Base-by-base conservation (phyloP, 2,888 invertebrate species). In the Drepana falcataria region DNA sequence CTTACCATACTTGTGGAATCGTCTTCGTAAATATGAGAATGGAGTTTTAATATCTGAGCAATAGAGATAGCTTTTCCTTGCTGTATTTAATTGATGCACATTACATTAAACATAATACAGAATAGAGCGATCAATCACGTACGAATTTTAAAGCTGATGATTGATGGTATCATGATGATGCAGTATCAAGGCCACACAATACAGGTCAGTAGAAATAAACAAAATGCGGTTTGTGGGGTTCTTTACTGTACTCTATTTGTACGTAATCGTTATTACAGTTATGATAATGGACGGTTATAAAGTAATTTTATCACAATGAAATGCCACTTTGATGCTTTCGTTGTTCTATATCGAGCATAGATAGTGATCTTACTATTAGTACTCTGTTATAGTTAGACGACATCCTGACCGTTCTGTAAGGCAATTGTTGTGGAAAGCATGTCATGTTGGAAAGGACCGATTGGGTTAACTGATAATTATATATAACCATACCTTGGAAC, bases 111-210 rank as follows among this genome's bases (percentile, higher is more conserved):
- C 21, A 21, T 21, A 21, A 21, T 21, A 21, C 21, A 21, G 21
- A 21, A 21, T 21, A 21, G 21, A 21, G 21, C 21, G 75, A 76
- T 77, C 74, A 75, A 75, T 79, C 77, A 77, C 59, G 63, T 63
- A 60, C 53, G 51, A 55, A 61, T 67, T 63, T 47, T 60, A 55
- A 54, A 64, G 61, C 63, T 65, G 64, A 59, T 79, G 83, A 82
- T 79, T 79, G 83, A 81, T 77, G 75, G 67, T 67, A 59, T 66
- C 69, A 75, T 85, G 83, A 85, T 83, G 80, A 80, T 83, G 80
- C 78, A 79, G 78, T 79, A 85, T 81, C 80, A 83, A 84, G 85
- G 85, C 61, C 83, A 81, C 47, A 60, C 53, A 59, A 76, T 79
- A 77, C 77, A 70, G 78, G 80, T 77, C 77, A 73, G 68, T 59